Evolutionary conservation across 2,888 invertebrate genomes (phyloP).

Genomic region (Spilarctia lutea): DNA sequence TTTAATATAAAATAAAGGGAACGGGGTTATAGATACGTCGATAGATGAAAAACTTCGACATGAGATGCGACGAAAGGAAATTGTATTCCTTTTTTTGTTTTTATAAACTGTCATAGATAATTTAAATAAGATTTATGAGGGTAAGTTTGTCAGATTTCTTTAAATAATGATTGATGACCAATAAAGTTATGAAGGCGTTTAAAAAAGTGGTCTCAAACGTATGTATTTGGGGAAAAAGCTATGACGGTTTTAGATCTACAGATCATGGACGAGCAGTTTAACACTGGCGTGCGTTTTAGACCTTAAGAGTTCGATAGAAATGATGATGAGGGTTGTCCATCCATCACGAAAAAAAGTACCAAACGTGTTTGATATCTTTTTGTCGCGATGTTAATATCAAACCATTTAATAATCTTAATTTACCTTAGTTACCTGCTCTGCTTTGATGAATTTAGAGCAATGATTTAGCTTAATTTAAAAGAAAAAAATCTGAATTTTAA

Average conservation of each 20-base stretch:
- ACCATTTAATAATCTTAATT: neutral
- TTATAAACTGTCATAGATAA: slow-evolving; percentile 39
- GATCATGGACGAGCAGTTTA: neutral
- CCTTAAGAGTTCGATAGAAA: neutral
- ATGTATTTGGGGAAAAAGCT: neutral
- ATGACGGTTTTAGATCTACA: neutral
- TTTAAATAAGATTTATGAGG: slow-evolving; percentile 42
- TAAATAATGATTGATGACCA: slow-evolving; percentile 23
- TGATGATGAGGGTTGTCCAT: neutral
- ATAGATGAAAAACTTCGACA: slow-evolving; percentile 79
- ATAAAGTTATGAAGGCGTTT: neutral
- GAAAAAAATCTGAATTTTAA: too few relatives aligned
- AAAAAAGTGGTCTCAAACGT: neutral
- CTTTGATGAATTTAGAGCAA: neutral
- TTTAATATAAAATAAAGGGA: slow-evolving; percentile 86
- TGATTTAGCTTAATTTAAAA: too few relatives aligned
- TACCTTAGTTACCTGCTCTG: neutral
- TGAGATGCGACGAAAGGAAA: slow-evolving; percentile 72
- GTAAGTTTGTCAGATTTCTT: slow-evolving; percentile 25
- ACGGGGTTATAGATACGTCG: slow-evolving; percentile 72
- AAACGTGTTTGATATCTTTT: neutral
- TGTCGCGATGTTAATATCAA: neutral
- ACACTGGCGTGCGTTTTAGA: neutral
- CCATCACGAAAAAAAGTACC: neutral
- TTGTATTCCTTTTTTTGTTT: slow-evolving; percentile 67